These are phyloP conservation scores for Volucella bombylans DNA, from an alignment of 2,888 invertebrate genomes.

Conservation along the genomic window DNA sequence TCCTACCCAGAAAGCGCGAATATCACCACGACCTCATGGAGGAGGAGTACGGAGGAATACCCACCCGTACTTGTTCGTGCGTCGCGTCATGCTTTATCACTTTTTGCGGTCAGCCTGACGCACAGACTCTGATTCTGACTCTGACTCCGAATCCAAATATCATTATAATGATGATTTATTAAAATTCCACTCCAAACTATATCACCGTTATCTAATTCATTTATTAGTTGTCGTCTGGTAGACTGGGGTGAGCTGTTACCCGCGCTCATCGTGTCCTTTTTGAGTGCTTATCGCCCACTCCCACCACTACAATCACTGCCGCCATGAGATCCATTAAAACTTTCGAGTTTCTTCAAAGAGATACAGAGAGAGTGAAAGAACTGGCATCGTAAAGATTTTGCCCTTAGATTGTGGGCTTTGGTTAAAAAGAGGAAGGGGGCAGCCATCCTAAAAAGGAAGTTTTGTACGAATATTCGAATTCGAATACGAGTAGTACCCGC, in stretches of 20 bases:
- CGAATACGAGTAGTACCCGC: slow-evolving; percentile 1
- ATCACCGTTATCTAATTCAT: slow-evolving; percentile 73
- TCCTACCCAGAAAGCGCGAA: slow-evolving; percentile 22
- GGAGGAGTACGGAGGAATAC: neutral
- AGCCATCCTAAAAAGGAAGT: slow-evolving; percentile 21
- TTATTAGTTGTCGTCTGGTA: slow-evolving; percentile 68
- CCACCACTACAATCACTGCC: slow-evolving; percentile 38
- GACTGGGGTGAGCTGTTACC: neutral
- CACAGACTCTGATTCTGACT: slow-evolving; percentile 9
- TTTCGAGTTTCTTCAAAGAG: slow-evolving; percentile 53
- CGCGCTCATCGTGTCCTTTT: slow-evolving; percentile 55
- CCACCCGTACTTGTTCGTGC: neutral
- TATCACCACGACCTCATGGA: neutral
- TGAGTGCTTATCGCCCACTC: slow-evolving; percentile 58
- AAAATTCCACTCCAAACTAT: slow-evolving; percentile 73
- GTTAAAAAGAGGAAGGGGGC: neutral
- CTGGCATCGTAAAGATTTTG: slow-evolving; percentile 58
- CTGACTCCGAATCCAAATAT: slow-evolving; percentile 59
- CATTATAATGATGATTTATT: slow-evolving; percentile 73
- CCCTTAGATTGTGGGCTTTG: neutral
- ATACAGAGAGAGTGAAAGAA: neutral
- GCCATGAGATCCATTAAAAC: slow-evolving; percentile 67
- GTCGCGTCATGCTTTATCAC: slow-evolving; percentile 65
- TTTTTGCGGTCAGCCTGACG: slow-evolving; percentile 44
- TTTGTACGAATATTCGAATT: slow-evolving; percentile 41